Evolutionary conservation across 2,113 vertebrate species (phyloP).

Genomic region (Rhinoptilus africanus): DNA sequence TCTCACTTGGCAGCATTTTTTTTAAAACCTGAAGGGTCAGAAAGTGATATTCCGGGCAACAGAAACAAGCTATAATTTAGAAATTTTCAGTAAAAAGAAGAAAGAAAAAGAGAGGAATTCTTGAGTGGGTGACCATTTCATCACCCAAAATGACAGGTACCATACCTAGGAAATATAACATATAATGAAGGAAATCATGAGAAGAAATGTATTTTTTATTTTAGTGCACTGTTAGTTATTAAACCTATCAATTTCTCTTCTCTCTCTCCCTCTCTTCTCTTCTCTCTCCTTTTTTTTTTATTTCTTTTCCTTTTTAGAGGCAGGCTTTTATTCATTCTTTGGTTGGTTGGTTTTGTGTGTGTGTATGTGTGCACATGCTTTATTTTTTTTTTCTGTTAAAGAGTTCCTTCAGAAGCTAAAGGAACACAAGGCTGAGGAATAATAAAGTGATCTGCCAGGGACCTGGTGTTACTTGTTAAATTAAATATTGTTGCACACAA

Average conservation of each 20-base stretch:
- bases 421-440: neutral
- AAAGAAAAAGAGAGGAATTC: neutral
- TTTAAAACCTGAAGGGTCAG: neutral
- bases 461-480: neutral
- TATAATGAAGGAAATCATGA: neutral
- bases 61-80: neutral
- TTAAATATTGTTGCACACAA: neutral
- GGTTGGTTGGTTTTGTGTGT: no score
- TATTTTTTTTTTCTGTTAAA: neutral
- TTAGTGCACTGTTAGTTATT: no score
- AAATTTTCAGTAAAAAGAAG: neutral
- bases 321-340: no score
- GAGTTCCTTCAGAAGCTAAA: neutral
- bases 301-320: neutral
- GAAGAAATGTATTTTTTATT: neutral
- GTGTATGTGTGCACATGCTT: no score
- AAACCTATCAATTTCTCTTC: neutral
- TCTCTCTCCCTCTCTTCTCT: neutral
- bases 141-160: neutral
- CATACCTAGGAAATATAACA: neutral
- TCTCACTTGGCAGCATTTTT: neutral
- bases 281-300: neutral
- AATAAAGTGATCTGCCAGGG: no score
- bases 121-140: neutral
- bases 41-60: neutral